Percentiles rank a stretch among this genome's conserved stretches.
Conservation (phyloP, 23 tunicate species). For the Oikopleura albicans region DNA sequence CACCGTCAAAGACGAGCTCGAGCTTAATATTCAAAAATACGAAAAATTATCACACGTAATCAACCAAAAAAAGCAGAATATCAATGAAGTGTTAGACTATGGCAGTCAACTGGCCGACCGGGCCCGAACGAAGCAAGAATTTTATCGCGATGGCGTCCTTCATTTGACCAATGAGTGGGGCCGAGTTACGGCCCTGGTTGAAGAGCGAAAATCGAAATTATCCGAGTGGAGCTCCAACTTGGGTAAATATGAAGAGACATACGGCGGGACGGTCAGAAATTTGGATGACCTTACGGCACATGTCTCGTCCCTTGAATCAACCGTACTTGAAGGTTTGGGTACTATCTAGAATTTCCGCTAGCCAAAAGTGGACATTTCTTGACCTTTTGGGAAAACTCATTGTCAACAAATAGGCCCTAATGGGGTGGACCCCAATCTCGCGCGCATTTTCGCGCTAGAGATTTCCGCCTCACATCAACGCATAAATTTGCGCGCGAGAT, state of each 20-base stretch:
- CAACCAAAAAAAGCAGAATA: neutral
- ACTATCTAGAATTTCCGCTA: too few species aligned
- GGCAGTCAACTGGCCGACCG: neutral
- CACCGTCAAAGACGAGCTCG: neutral
- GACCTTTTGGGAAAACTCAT: too few species aligned
- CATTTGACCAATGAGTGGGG: neutral
- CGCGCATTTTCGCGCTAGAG: too few species aligned
- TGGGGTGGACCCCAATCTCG: too few species aligned
- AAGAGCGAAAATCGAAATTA: neutral
- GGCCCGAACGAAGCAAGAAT: neutral
- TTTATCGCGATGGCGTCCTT: neutral
- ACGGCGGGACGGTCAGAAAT: neutral
- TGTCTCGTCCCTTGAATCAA: neutral
- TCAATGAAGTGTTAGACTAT: neutral
- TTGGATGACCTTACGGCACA: neutral
- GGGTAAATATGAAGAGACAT: neutral
- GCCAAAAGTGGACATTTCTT: too few species aligned
- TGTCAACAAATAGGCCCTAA: too few species aligned
- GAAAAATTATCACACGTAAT: neutral
- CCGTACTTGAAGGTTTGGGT: neutral
- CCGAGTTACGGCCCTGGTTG: neutral
- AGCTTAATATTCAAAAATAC: neutral
- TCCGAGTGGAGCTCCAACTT: neutral
- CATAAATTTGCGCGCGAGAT: too few species aligned
- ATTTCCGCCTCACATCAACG: too few species aligned